Evolutionary conservation across 2,113 vertebrate genomes (phyloP), one percentile per base, ranked within the genome.

Genomic region (Xiphorhynchus elegans): DNA sequence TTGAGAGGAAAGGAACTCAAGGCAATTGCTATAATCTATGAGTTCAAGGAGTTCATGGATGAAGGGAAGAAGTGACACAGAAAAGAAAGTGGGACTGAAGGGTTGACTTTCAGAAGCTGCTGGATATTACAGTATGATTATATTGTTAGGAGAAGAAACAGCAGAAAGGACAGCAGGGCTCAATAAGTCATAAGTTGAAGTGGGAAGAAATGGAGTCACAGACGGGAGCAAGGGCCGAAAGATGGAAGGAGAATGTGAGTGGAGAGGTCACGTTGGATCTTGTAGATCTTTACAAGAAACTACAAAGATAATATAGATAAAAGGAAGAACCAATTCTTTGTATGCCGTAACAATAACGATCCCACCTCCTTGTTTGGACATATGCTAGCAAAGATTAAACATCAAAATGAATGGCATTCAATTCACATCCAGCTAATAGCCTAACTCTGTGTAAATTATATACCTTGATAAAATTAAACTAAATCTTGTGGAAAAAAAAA

Each of bases 221-320:
- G 39, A 31, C 26, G 70, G 40, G 35, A 87, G 60, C 68, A 94
- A 87, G 86, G 89, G 64, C 77, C 84, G 87, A 87, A 92, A 89
- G 93, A 89, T 92, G 49, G 92, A 94, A 94, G 81, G 39, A 82
- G 19, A 31, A 82, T 89, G 1, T 46, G 82, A 95, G 87, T 28
- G 9, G 19, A 95, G 40, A 95, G 94, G 96, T 97, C 94, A 94
- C 6, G 18, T 94, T 91, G 87, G 69, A 85, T 97, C 84, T 89
- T 26, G 4, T 35, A 92, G 72, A 68, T n/a, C 89, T 93, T 84
- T 60, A 31, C 56, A 53, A 37, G 66, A 68, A 84, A 60, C 72
- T 46, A 31, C 68, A 86, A 68, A 59, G 50, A 42, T 58, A 64
- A 60, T 90, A 77, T 2, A 84, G 59, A 91, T 90, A 74, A 96